Percentiles rank a stretch among this genome's conserved stretches.
Evolutionary conservation across 92 coral and sea anemone species (phyloP).

Genomic region (Actinostola sp.): DNA sequence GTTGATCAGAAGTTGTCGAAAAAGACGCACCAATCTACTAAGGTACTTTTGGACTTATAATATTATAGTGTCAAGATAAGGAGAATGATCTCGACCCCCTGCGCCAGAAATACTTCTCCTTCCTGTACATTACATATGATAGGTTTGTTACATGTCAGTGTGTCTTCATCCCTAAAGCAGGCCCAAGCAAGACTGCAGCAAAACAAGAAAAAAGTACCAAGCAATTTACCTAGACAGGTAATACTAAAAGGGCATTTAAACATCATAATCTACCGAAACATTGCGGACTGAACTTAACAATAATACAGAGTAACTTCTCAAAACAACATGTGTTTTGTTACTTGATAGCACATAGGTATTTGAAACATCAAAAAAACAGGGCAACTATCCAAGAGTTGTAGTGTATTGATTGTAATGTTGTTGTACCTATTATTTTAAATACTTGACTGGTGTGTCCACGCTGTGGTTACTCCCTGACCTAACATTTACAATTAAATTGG

Average conservation of each 20-base stretch:
- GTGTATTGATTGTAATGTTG: too few relatives aligned
- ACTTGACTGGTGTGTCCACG: not conserved
- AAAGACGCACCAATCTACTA: too few relatives aligned
- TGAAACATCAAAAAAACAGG: conserved; percentile 31
- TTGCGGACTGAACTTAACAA: not conserved
- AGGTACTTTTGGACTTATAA: too few relatives aligned
- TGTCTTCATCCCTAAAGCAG: conserved; percentile 32
- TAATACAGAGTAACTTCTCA: conserved; percentile 3
- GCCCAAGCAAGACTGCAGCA: conserved; percentile 39
- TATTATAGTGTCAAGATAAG: not conserved
- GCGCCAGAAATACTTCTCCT: conserved; percentile 43
- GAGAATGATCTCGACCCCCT: conserved; percentile 25
- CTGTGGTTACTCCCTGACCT: too few relatives aligned
- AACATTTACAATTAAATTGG: too few relatives aligned
- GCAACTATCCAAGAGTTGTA: conserved; percentile 26
- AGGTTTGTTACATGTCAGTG: conserved; percentile 27
- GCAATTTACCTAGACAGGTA: conserved; percentile 51
- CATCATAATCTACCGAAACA: too few relatives aligned
- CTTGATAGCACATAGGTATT: conserved; percentile 22
- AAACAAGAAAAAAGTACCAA: conserved; percentile 41
- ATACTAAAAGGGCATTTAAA: too few relatives aligned
- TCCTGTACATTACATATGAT: conserved; percentile 36
- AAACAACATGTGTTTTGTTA: conserved; percentile 36
- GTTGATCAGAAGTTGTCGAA: too few relatives aligned
- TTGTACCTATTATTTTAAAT: too few relatives aligned